Base-by-base conservation (phyloP, 2,888 invertebrate genomes). In the Leptinotarsa haldemani region DNA sequence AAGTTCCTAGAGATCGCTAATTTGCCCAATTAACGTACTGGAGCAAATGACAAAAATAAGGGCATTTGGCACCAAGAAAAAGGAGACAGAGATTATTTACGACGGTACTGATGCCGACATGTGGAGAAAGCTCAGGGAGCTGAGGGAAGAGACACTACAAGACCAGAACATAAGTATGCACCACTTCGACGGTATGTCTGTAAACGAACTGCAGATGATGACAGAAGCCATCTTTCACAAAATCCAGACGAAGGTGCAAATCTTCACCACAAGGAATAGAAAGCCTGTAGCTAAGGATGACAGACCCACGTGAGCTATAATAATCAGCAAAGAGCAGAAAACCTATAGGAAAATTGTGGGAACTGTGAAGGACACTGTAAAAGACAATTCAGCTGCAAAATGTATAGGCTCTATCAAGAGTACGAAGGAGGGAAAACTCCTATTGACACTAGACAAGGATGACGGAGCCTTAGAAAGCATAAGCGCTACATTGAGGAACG, bases 161-260 rank as follows among this genome's bases (percentile, higher is more conserved):
- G 48, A 48, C 48, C 9, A 48, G 15, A 48, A 15, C 13, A 2
- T 48, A 15, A 15, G 9, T 15, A 48, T 48, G 48, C 48, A 48
- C 2, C 48, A 48, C 48, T 1, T 48, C 2, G 48, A 48, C 15
- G 48, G 48, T 15, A 48, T 48, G 13, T 13, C 13, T 0, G 48
- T 53, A 2, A 40, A 58, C 16, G 20, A 25, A 3, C 1, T 69
- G 30, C 58, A 58, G 30, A 58, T 46, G 47, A 18, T 69, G 20
- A 18, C 56, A 13, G 64, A 69, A 63, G 61, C 63, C 16, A 47
- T 69, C 5, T 69, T 63, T 40, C 64, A 69, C n/a, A 58, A 58
- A 16, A 46, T 47, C 15, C 15, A 3, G 7, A 69, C 50, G 47
- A 69, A 18, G 30, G 69, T 69, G 56, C 40, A 69, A 20, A 69